Evolutionary conservation across 1,140 invertebrate species (phyloP).

Genomic region (Campoletis sonorensis): DNA sequence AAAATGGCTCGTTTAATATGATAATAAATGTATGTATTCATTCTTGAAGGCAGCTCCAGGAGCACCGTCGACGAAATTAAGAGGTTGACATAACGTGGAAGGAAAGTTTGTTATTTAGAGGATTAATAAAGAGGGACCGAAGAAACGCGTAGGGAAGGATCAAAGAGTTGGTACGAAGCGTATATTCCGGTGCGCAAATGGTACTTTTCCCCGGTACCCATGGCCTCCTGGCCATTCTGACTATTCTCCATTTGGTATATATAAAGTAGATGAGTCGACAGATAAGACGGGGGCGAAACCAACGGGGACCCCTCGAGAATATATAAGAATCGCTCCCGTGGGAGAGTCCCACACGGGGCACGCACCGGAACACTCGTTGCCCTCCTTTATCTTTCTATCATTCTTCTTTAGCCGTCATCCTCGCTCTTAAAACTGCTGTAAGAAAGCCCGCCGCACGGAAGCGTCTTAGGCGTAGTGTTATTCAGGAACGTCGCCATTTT

Average conservation of each 20-base stretch:
- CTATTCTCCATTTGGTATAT: constrained; percentile 39
- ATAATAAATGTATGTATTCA: neutral
- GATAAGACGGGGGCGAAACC: constrained; percentile 50
- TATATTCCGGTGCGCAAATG: constrained; percentile 16
- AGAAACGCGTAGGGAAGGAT: neutral
- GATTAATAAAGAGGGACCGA: neutral
- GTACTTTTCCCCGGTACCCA: constrained; percentile 12
- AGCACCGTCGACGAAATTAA: neutral
- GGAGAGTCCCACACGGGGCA: constrained; percentile 75
- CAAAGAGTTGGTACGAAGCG: neutral
- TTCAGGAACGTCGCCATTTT: constrained; percentile 22
- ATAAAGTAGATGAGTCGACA: constrained; percentile 54
- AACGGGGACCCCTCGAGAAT: constrained; percentile 45
- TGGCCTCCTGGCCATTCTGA: constrained; percentile 28
- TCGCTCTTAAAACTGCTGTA: constrained; percentile 46
- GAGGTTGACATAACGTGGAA: neutral
- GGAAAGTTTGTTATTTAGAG: neutral
- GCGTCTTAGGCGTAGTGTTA: neutral
- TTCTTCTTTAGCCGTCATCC: constrained; percentile 43
- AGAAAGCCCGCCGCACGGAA: constrained; percentile 12
- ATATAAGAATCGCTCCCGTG: constrained; percentile 64
- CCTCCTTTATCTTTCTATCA: constrained; percentile 52
- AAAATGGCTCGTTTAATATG: neutral
- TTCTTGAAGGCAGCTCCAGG: neutral
- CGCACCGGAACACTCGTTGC: constrained; percentile 70